Percentiles rank a stretch among this genome's conserved stretches.
These are phyloP conservation scores for Crocodylus rhombifer DNA, from an alignment of 2,797 vertebrate genomes.

Conservation along the genomic window DNA sequence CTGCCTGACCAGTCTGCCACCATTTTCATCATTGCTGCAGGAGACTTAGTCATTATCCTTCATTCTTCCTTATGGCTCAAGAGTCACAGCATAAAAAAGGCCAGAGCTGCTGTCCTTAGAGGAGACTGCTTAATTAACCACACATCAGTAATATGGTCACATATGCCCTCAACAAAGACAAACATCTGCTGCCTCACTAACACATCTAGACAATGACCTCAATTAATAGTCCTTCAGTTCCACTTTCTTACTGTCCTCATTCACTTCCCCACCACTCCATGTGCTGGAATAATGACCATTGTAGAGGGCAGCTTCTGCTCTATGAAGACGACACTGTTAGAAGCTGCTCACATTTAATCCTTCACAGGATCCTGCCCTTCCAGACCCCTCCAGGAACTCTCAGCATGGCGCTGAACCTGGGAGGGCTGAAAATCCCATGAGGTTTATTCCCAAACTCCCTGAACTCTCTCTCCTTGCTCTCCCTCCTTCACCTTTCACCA, in stretches of 20 bases:
- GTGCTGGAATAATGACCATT: background rate
- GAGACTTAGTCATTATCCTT: background rate
- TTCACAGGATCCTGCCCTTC: background rate
- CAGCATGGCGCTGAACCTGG: background rate
- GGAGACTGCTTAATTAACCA: background rate
- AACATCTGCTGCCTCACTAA: background rate
- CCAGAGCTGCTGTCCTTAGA: background rate
- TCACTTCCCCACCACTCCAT: background rate
- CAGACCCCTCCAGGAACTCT: background rate
- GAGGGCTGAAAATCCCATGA: background rate
- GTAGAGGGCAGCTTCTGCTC: background rate
- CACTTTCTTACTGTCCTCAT: background rate
- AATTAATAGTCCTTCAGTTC: background rate
- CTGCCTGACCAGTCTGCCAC: background rate
- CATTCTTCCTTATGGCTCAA: background rate
- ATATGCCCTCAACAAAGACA: background rate
- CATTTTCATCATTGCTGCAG: background rate
- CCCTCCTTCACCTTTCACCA: background rate
- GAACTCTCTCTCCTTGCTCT: background rate
- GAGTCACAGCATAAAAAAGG: background rate
- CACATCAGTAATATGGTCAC: background rate
- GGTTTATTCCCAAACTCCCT: background rate
- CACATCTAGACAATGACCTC: background rate
- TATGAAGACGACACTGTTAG: background rate
- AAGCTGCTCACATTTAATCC: background rate